Percentiles rank a stretch among this genome's conserved stretches.
Evolutionary conservation across 1,140 invertebrate genomes (phyloP).

Genomic region (Nymphalis io): DNA sequence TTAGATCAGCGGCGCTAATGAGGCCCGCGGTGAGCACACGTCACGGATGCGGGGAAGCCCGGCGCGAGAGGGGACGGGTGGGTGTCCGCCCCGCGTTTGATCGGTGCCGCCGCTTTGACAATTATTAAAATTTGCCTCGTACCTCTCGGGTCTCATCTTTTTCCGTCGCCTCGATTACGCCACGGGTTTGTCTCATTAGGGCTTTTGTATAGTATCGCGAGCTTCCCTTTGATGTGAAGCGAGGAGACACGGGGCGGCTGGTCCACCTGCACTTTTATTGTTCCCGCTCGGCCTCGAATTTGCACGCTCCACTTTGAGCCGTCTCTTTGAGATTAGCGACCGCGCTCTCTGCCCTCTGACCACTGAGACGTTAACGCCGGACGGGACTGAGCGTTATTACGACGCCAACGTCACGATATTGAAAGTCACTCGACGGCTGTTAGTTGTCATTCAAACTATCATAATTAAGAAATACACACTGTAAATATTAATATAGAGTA

Average conservation of each 20-base stretch:
- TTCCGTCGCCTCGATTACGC: slow-evolving; percentile 80
- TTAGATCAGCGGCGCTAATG: slow-evolving; percentile 76
- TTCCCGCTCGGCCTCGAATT: slow-evolving; percentile 70
- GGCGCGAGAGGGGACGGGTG: slow-evolving; percentile 32
- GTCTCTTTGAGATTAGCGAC: slow-evolving; percentile 68
- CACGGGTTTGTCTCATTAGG: slow-evolving; percentile 80
- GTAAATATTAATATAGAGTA: too few relatives aligned
- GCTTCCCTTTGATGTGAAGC: slow-evolving; percentile 71
- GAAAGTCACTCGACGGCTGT: slow-evolving; percentile 6
- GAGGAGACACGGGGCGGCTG: slow-evolving; percentile 53
- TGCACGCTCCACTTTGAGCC: slow-evolving; percentile 76
- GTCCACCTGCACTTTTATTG: slow-evolving; percentile 79
- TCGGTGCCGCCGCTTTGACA: slow-evolving; percentile 79
- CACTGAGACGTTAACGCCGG: slow-evolving; percentile 51
- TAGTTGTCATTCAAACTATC: slow-evolving; percentile 13
- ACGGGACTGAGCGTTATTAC: not conserved
- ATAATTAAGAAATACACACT: too few relatives aligned
- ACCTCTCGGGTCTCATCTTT: slow-evolving; percentile 79
- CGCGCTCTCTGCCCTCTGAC: slow-evolving; percentile 60
- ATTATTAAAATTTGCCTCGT: slow-evolving; percentile 81
- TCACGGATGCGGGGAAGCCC: slow-evolving; percentile 49
- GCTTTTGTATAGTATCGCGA: slow-evolving; percentile 77
- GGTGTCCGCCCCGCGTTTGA: slow-evolving; percentile 65
- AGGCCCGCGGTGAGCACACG: slow-evolving; percentile 71
- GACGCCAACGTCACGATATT: not conserved